Evolutionary conservation across 53 echinoderm and acorn worm species (phyloP).

Genomic region (Holothuria scabra): DNA sequence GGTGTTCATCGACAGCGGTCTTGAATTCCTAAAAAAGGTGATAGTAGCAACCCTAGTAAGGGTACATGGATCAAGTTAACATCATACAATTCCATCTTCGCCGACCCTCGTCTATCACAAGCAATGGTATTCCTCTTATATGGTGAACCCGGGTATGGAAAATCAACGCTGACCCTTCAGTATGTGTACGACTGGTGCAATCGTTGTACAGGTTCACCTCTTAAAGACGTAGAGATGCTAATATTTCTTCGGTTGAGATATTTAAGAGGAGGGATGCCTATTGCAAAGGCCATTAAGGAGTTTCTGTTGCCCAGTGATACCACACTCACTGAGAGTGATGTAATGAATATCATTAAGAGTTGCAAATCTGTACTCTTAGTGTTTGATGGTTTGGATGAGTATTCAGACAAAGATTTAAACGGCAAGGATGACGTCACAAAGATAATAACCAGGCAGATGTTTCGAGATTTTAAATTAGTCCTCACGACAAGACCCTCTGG

Average conservation of each 20-base stretch:
- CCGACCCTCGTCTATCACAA: no score
- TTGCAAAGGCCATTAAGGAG: neutral
- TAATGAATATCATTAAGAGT: neutral
- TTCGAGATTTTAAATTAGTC: neutral
- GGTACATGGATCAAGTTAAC: no score
- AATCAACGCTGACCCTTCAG: neutral
- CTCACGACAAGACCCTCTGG: neutral
- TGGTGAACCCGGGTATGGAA: conserved; percentile 19
- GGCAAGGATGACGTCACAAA: neutral
- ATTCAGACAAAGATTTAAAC: neutral
- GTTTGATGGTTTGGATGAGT: conserved; percentile 11
- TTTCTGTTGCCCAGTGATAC: neutral
- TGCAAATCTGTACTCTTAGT: neutral
- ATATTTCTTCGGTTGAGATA: conserved; percentile 3
- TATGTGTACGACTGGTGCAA: conserved; percentile 7
- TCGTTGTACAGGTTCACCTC: neutral
- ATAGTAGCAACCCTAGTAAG: no score
- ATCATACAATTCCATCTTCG: no score
- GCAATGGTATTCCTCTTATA: no score
- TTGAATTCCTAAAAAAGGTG: no score
- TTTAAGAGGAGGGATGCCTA: no score
- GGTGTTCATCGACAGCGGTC: no score
- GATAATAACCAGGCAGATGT: neutral
- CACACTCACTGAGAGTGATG: neutral
- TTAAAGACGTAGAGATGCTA: neutral